Percentiles rank a stretch among this genome's conserved stretches.
phyloP scores from a whole-genome alignment of 30 jellyfish, hydroid and myxozoan species.

The Hydractinia echinata region DNA sequence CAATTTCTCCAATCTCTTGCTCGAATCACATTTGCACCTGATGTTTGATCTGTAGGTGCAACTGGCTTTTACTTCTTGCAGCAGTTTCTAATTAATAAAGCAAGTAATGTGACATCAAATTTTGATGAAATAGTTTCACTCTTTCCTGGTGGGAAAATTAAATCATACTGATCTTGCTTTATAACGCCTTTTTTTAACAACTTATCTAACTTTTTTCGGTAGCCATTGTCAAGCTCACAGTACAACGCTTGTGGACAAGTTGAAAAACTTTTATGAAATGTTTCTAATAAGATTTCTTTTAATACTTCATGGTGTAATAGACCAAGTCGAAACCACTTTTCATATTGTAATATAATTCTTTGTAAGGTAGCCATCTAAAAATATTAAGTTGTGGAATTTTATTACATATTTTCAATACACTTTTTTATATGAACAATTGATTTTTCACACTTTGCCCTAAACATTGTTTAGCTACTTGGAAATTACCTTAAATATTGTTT shows the following conservation, averaged over 20 bases:
- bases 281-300: not conserved
- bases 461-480: too few species aligned
- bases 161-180: not conserved
- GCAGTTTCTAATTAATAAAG: not conserved
- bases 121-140: not conserved
- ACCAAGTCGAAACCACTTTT: not conserved
- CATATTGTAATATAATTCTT: not conserved
- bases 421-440: too few species aligned
- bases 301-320: slow-evolving; percentile 8
- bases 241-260: not conserved
- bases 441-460: too few species aligned
- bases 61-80: not conserved
- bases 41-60: slow-evolving; percentile 5
- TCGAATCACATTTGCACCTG: not conserved
- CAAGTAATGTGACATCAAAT: not conserved
- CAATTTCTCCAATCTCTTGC: slow-evolving; percentile 11
- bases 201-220: not conserved
- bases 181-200: not conserved
- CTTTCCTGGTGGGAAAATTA: not conserved
- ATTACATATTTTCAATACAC: too few species aligned
- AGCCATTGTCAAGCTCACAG: not conserved
- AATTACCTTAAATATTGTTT: too few species aligned
- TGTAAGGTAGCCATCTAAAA: too few species aligned
- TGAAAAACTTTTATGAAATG: slow-evolving; percentile 1
- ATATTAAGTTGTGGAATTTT: too few species aligned